A percentile compares a stretch with the other conserved stretches of the same genome.
Conservation (phyloP, 1,140 invertebrate genomes). For the Calephelis nemesis region DNA sequence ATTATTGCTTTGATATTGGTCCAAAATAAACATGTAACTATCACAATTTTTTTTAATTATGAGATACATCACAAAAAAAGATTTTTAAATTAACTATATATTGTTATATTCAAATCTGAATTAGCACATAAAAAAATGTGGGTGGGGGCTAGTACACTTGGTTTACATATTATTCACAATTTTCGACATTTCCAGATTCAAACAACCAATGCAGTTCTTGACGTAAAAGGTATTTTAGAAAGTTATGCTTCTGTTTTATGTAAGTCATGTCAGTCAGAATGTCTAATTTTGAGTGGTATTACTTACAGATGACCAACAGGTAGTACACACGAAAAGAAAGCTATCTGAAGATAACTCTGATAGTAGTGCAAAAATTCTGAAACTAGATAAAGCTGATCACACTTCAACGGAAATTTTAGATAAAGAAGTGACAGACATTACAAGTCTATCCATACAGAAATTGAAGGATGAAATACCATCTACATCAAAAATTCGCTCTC, state of each 20-base stretch:
- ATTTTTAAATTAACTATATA: no score
- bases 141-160: no score
- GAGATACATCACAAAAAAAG: no score
- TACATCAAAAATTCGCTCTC: slow-evolving; percentile 52
- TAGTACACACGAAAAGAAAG: slow-evolving; percentile 49
- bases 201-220: slow-evolving; percentile 23
- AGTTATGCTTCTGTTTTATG: slow-evolving; percentile 1
- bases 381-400: slow-evolving; percentile 47
- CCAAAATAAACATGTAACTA: no score
- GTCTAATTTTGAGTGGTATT: slow-evolving; percentile 5
- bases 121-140: no score
- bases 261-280: slow-evolving; percentile 2
- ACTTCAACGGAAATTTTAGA: slow-evolving; percentile 55
- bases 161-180: background rate
- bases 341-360: slow-evolving; percentile 48
- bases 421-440: slow-evolving; percentile 66
- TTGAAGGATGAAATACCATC: slow-evolving; percentile 47
- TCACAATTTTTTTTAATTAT: no score
- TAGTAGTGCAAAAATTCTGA: slow-evolving; percentile 53
- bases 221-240: slow-evolving; percentile 30
- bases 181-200: slow-evolving; percentile 20
- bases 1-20: no score
- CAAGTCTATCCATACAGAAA: slow-evolving; percentile 41
- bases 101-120: no score
- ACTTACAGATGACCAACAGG: slow-evolving; percentile 30